Base-by-base conservation (phyloP, 2,113 vertebrate species). In the Corvus hawaiiensis region DNA sequence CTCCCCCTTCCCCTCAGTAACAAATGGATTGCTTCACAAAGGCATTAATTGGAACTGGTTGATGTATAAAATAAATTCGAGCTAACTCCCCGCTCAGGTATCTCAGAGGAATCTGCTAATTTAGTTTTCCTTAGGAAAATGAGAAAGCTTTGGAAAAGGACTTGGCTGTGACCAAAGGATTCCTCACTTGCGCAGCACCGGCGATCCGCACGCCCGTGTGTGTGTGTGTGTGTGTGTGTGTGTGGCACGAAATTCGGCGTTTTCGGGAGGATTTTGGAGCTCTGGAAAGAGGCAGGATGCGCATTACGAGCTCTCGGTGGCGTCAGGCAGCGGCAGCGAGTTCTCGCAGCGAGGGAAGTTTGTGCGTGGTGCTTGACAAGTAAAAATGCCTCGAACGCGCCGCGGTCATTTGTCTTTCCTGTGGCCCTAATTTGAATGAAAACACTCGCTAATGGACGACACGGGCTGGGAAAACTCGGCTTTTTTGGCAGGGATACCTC, bases 401-500 rank as follows among this genome's bases (percentile, higher is more conserved):
- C 97, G 95, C 95, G 96, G 97, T 97, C 98, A 97, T 98, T 98
- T 98, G 97, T 98, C 98, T 98, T 98, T 98, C 98, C 97, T 95
- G 97, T 43, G 79, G 96, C 95, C 96, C 97, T 98, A 96, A 98
- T 98, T 97, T 96, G 97, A 98, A 98, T 97, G 98, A 97, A 97
- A 98, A 97, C 98, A 97, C 95, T 96, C 96, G 96, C 98, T 98
- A 96, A 97, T 96, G 98, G 98, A 97, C 98, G 84, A 18, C 79
- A 37, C 24, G 21, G 71, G 27, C 5, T 61, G 73, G 56, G 85
- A 85, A 68, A 90, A 64, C 44, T 20, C 67, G 11, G 48, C 20
- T 64, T 0, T 30, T 11, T 32, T 1, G 78, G 76, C 76, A 41
- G 26, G n/a, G 39, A n/a, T 7, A 6, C 4, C n/a, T 52, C 17